Percentiles rank a stretch among this genome's conserved stretches.
Conservation (phyloP, 2,113 vertebrate species). For the Phaethornis superciliosus region DNA sequence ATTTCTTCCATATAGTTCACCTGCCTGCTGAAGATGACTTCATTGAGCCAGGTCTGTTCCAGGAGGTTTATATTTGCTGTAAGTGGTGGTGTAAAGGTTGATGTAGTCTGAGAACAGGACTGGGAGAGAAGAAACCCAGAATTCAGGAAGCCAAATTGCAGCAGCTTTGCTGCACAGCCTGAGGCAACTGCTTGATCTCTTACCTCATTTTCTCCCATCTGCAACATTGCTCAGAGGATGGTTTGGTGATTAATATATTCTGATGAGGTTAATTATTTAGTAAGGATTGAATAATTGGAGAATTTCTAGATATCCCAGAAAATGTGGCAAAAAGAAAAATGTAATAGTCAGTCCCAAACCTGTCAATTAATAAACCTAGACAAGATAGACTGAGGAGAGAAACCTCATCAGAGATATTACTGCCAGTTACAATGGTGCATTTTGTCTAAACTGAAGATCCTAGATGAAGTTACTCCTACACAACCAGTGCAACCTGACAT, state of each 20-base stretch:
- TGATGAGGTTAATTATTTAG: slow-evolving; percentile 9
- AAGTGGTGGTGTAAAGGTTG: neutral
- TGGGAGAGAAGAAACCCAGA: neutral
- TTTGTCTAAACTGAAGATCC: neutral
- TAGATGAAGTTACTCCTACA: neutral
- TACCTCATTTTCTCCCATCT: neutral
- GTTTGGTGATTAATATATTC: slow-evolving; percentile 27
- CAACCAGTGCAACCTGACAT: neutral
- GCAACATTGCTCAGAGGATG: neutral
- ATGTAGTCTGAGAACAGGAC: neutral
- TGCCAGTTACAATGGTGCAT: neutral
- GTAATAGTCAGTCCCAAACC: neutral
- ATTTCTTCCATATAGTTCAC: neutral
- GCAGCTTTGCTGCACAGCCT: neutral
- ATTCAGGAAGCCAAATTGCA: neutral
- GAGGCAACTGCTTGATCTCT: neutral
- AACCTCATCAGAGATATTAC: neutral
- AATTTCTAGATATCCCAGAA: neutral
- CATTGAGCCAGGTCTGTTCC: neutral
- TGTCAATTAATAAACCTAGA: slow-evolving; percentile 1
- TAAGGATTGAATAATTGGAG: neutral
- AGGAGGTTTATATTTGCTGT: neutral
- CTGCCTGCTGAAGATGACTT: neutral
- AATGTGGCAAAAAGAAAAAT: neutral
- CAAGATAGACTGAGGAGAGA: neutral